phyloP scores from a whole-genome alignment of 92 coral and sea anemone species.

The Heliopora coerulea region DNA sequence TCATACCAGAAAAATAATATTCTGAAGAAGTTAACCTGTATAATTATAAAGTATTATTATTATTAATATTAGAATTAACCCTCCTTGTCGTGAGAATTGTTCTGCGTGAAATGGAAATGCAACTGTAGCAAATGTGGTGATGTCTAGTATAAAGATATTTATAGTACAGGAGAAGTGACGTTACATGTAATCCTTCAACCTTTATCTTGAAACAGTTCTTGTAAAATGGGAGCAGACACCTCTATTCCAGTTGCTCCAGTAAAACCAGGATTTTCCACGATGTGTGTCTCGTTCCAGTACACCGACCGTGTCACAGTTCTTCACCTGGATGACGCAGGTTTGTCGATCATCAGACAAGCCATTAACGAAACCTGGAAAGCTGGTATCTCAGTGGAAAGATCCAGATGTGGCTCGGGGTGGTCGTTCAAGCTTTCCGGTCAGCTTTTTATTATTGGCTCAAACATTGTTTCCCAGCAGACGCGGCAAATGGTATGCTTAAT shows the following conservation, averaged over 20 bases:
- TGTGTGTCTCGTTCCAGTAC: slow-evolving; percentile 44
- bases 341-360: slow-evolving; percentile 54
- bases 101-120: no score
- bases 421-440: slow-evolving; percentile 57
- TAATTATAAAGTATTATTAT: no score
- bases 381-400: slow-evolving; percentile 40
- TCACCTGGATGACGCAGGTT: slow-evolving; percentile 49
- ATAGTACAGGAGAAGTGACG: no score
- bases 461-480: slow-evolving; percentile 33
- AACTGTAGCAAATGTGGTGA: no score
- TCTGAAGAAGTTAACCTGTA: no score
- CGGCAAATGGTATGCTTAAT: slow-evolving; percentile 53
- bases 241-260: slow-evolving; percentile 44
- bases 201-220: neutral
- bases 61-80: no score
- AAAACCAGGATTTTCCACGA: slow-evolving; percentile 60
- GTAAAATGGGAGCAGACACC: slow-evolving; percentile 44
- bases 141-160: no score
- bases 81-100: no score
- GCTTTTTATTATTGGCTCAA: slow-evolving; percentile 42
- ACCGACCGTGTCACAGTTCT: slow-evolving; percentile 49
- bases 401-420: slow-evolving; percentile 50
- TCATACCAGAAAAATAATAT: no score
- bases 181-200: neutral
- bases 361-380: slow-evolving; percentile 56